Conservation (phyloP, 2,113 vertebrate species). For the Oncorhynchus clarkii region DNA sequence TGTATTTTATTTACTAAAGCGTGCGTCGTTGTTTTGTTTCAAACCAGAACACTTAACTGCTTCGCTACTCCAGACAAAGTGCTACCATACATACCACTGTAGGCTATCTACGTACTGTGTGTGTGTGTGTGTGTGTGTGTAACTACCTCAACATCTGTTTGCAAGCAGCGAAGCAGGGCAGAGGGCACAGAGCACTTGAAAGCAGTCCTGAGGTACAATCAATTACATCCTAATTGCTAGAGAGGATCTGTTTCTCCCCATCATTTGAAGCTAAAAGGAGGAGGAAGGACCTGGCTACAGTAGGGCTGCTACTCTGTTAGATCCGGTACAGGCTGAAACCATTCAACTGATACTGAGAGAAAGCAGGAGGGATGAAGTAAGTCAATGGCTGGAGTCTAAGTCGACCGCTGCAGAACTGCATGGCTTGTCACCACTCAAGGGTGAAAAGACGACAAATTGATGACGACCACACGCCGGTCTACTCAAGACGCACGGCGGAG, state of each 20-base stretch:
- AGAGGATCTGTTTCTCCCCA: slow-evolving; percentile 44
- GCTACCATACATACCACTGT: slow-evolving; percentile 17
- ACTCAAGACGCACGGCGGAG: too few relatives aligned
- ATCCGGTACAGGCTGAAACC: background rate
- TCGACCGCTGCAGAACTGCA: too few relatives aligned
- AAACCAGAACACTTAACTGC: slow-evolving; percentile 46
- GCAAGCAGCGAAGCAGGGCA: slow-evolving; percentile 48
- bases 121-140: too few relatives aligned
- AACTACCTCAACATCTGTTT: slow-evolving; percentile 46
- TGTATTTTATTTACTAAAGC: slow-evolving; percentile 47
- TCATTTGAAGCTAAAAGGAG: background rate
- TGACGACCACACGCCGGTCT: too few relatives aligned
- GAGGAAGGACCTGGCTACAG: background rate
- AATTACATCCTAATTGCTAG: slow-evolving; percentile 61
- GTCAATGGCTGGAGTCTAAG: too few relatives aligned
- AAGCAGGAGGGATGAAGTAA: too few relatives aligned
- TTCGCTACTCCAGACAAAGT: slow-evolving; percentile 44
- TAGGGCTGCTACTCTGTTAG: background rate
- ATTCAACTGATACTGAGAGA: background rate
- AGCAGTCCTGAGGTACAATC: slow-evolving; percentile 45
- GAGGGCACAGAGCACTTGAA: slow-evolving; percentile 29
- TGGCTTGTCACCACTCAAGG: too few relatives aligned
- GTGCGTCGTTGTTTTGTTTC: slow-evolving; percentile 51
- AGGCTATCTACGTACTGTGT: background rate
- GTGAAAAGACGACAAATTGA: too few relatives aligned